phyloP scores from a whole-genome alignment of 1,140 invertebrate species.

The Portunus trituberculatus region DNA sequence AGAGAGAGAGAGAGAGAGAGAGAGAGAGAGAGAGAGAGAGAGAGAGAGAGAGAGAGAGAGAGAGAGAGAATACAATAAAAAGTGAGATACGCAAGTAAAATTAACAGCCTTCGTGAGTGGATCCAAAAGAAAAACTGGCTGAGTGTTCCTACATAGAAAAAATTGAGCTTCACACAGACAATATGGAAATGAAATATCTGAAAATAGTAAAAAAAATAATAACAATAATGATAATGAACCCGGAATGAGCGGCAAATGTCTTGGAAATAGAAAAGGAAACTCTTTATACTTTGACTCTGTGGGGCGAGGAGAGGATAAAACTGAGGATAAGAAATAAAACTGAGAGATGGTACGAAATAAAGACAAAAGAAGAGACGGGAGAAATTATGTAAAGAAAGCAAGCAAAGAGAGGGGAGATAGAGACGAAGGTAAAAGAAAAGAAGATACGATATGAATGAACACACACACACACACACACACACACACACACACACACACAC shows the following conservation, averaged over 20 bases:
- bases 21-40: neutral
- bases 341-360: neutral
- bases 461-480: neutral
- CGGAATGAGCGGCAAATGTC: no score
- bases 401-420: neutral
- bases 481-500: constrained; percentile 44
- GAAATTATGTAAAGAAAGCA: neutral
- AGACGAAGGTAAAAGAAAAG: no score
- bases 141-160: neutral
- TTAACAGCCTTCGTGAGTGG: neutral
- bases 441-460: neutral
- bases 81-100: neutral
- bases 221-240: no score
- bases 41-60: neutral
- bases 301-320: neutral
- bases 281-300: neutral
- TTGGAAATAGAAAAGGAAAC: neutral
- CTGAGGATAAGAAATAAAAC: neutral
- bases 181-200: neutral
- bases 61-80: constrained; percentile 17
- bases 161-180: neutral
- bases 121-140: neutral
- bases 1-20: neutral
- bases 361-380: neutral
- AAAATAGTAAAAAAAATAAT: neutral